Percentiles rank a stretch among this genome's conserved stretches.
These are phyloP conservation scores for Anneissia japonica DNA, from an alignment of 35 echinoderm and acorn worm species.

Conservation along the genomic window DNA sequence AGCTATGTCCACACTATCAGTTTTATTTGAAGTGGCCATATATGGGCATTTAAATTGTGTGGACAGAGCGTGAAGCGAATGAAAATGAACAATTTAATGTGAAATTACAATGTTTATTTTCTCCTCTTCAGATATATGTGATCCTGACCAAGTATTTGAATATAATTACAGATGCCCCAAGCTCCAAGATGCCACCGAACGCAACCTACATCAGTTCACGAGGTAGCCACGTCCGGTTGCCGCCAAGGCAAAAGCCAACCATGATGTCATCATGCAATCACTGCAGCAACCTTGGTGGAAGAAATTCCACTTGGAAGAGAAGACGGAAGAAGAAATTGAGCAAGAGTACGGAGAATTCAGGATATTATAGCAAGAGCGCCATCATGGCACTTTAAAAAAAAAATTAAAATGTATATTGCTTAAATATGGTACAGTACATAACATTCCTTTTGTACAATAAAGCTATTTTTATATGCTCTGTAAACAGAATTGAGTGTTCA, in stretches of 20 bases:
- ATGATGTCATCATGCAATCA: constrained; percentile 62
- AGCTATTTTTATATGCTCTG: too few species aligned
- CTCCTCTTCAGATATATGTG: neutral
- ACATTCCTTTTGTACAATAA: too few species aligned
- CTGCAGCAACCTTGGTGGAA: constrained; percentile 92
- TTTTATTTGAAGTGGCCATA: too few species aligned
- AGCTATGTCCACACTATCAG: too few species aligned
- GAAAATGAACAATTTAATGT: too few species aligned
- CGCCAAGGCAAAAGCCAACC: constrained; percentile 73
- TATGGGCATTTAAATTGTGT: too few species aligned
- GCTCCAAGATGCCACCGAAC: constrained; percentile 52
- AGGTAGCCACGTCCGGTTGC: constrained; percentile 78
- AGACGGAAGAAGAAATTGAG: constrained; percentile 62
- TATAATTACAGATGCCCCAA: constrained; percentile 69
- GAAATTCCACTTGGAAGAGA: constrained; percentile 77
- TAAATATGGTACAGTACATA: too few species aligned
- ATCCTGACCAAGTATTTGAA: neutral
- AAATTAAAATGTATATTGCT: too few species aligned
- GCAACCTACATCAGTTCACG: constrained; percentile 78
- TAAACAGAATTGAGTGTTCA: too few species aligned
- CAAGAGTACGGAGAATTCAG: constrained; percentile 47
- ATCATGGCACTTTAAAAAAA: too few species aligned
- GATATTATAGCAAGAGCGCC: too few species aligned
- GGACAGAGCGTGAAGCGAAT: too few species aligned
- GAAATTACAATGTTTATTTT: neutral